These are phyloP conservation scores for Linurgus olivaceus DNA, from an alignment of 2,797 vertebrate genomes.

Conservation along the genomic window DNA sequence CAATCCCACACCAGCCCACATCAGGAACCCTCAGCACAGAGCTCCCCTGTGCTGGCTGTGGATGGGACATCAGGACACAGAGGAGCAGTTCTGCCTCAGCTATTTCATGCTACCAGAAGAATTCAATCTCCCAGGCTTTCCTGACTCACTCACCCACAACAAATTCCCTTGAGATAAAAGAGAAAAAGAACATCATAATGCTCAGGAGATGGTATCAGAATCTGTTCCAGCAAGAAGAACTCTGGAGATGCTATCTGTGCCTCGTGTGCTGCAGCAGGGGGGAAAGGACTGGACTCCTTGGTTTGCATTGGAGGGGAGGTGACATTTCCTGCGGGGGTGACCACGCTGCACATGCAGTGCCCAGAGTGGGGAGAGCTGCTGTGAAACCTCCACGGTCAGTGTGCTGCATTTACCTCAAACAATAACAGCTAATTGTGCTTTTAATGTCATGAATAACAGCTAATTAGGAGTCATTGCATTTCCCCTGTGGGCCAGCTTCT, in stretches of 20 bases:
- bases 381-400: neutral
- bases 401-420: neutral
- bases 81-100: neutral
- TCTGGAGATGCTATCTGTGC: neutral
- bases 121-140: constrained; percentile 22
- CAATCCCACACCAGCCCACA: neutral
- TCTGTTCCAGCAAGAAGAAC: neutral
- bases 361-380: neutral
- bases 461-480: constrained; percentile 20
- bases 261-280: neutral
- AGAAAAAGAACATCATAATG: neutral
- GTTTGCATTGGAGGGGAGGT: neutral
- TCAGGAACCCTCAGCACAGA: neutral
- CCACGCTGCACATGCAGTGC: neutral
- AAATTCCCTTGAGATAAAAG: constrained; percentile 43
- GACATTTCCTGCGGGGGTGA: neutral
- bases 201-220: neutral
- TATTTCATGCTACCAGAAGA: neutral
- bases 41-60: accelerated
- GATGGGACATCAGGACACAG: accelerated
- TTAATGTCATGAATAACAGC: neutral
- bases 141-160: neutral
- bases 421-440: neutral
- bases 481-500: constrained; percentile 18
- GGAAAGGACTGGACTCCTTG: neutral